Evolutionary conservation across 1,140 invertebrate species (phyloP).

Genomic region (Tetraneura akinire): DNA sequence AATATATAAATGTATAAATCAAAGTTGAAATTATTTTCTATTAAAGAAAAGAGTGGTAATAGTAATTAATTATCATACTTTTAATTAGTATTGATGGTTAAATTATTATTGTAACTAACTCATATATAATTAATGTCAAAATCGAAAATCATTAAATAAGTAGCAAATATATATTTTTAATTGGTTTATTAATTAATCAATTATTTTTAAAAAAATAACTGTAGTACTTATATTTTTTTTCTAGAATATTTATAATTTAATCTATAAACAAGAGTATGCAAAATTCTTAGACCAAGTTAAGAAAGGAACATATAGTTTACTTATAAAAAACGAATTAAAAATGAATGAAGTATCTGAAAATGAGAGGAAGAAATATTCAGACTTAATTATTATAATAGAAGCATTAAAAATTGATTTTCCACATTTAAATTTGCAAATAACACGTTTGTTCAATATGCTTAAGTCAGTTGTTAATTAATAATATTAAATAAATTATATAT

Average conservation of each 20-base stretch:
- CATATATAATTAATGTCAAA: no score
- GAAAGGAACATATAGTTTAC: slow-evolving; percentile 12
- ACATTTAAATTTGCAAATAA: not conserved
- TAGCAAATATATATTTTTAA: no score
- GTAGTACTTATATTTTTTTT: not conserved
- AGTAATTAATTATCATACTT: no score
- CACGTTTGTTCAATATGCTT: not conserved
- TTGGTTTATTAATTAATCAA: no score
- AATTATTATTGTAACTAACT: no score
- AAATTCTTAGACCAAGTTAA: slow-evolving; percentile 8
- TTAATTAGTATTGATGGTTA: no score
- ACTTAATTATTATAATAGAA: not conserved
- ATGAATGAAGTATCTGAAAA: not conserved
- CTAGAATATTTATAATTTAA: slow-evolving; percentile 20
- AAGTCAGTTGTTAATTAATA: not conserved
- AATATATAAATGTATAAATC: no score
- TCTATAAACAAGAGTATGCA: not conserved
- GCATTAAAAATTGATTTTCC: slow-evolving; percentile 25
- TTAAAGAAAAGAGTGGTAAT: no score
- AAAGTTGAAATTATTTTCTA: no score
- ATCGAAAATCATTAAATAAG: no score
- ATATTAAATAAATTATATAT: no score
- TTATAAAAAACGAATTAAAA: slow-evolving; percentile 9
- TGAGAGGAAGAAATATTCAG: not conserved
- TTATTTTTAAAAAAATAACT: no score